Evolutionary conservation across 2,888 invertebrate genomes (phyloP), one percentile per base, ranked within the genome.

Genomic region (Belgica antarctica): DNA sequence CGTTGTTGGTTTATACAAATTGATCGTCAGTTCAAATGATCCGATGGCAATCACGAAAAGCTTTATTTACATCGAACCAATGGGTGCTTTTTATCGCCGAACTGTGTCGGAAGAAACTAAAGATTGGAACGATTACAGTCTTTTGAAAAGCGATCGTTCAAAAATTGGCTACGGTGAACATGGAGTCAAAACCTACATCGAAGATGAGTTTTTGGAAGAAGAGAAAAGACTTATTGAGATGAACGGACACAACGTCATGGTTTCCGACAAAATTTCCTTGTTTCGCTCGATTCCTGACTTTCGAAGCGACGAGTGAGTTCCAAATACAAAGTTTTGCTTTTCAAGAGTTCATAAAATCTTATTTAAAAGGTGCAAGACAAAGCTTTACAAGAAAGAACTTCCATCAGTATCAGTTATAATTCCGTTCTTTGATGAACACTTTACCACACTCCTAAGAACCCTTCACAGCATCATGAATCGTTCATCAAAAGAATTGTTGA

Each of bases 341-440:
- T n/a, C n/a, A n/a, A n/a, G n/a, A n/a, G n/a, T n/a, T n/a, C n/a
- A 47, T 12, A 47, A 7, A 47, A 15, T 10, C 47, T n/a, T n/a
- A n/a, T n/a, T n/a, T n/a, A n/a, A n/a, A n/a, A 65, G 65, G 4
- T 70, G 71, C 34, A 15, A 27, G 17, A 25, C 19, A 17, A 57
- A 41, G 36, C 5, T 70, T 73, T 86, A 87, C 73, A 75, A 80
- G 59, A 77, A 77, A 27, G 76, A 81, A n/a, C 76, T 87, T 31
- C 84, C 85, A 17, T 79, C 82, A 1, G 83, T 83, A 17, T 86
- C 85, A 73, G 82, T 87, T 12, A 82, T 87, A 59, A 82, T 87
- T n/a, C 86, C 87, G 1, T 87, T 87, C 75, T 86, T 86, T 77
- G 86, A 87, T 74, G 87, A 87, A 74, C 87, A 87, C 74, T 83